Evolutionary conservation across 2,888 invertebrate genomes (phyloP), one percentile per base, ranked within the genome.

Genomic region (Spilarctia lutea): DNA sequence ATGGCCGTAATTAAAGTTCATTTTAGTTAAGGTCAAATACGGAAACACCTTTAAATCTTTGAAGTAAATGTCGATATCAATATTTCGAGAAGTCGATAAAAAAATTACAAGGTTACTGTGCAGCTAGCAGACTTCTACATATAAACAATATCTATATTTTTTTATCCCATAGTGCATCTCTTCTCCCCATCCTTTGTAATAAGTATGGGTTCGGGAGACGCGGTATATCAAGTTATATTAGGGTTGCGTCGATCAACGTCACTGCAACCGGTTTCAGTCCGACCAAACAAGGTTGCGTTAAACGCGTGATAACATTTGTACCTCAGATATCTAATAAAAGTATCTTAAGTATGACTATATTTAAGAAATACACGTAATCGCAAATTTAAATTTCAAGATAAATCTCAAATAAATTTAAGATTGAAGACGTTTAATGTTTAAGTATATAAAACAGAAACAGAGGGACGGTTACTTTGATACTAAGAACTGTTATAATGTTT

Each of bases 231-330:
- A 66, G 52, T 81, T 83, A 84, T 39, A 79, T 72, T 81, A 91
- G 93, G 82, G 76, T 81, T 68, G 75, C 75, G 74, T 75, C 76
- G 82, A 83, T 80, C 90, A 92, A 88, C 88, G 90, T 90, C 89
- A 87, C 70, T 85, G 84, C 91, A 91, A 95, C 95, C 95, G 94
- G 95, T 95, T 94, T 90, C 87, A 85, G 84, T 85, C 90, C 85
- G 88, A 84, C 88, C 83, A 79, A 85, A 87, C 91, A 88, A 90
- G 90, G 87, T 87, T 88, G 85, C 87, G 91, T 91, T 93, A 91
- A 90, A 86, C 83, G 84, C 84, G 88, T 88, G 91, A 91, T 91
- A 89, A 89, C 86, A 88, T 89, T 90, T 85, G 88, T 89, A 83
- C 85, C 81, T 76, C 78, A 79, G 81, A 78, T 73, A 16, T 65